A percentile compares a stretch with the other conserved stretches of the same genome.
Conservation (phyloP, 2,888 invertebrate species). For the Archaeoteleia sp. region DNA sequence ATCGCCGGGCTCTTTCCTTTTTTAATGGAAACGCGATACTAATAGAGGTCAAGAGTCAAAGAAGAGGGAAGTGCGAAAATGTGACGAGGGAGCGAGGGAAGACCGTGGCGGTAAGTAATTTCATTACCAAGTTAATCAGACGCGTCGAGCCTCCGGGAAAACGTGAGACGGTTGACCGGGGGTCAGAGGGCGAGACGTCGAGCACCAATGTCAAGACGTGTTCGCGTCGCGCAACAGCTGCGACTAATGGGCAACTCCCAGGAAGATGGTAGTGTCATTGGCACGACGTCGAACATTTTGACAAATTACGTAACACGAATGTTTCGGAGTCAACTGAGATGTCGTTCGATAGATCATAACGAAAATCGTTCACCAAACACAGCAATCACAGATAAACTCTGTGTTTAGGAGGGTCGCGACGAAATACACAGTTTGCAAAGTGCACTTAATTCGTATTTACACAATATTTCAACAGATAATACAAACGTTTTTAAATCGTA, state of each 20-base stretch:
- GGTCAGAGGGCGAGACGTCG: conserved; percentile 53
- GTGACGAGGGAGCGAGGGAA: conserved; percentile 21
- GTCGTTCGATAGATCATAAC: conserved; percentile 21
- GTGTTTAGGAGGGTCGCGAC: too few relatives aligned
- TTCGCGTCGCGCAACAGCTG: conserved; percentile 66
- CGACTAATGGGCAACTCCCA: conserved; percentile 63
- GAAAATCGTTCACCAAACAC: too few relatives aligned
- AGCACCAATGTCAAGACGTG: conserved; percentile 61
- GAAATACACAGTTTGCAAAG: too few relatives aligned
- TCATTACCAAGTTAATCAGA: conserved; percentile 66
- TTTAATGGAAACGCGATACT: conserved; percentile 22
- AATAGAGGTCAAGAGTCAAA: conserved; percentile 16
- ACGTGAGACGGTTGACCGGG: conserved; percentile 50
- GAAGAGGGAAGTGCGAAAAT: conserved; percentile 25
- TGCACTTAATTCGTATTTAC: too few relatives aligned
- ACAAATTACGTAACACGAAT: conserved; percentile 41
- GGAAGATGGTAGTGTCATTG: conserved; percentile 47
- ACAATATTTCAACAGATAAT: too few relatives aligned
- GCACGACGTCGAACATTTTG: conserved; percentile 50
- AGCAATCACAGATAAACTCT: too few relatives aligned
- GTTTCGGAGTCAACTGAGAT: conserved; percentile 9
- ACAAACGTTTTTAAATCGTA: too few relatives aligned
- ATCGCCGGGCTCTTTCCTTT: background rate
- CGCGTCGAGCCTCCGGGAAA: conserved; percentile 54
- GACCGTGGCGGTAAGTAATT: conserved; percentile 56